Conservation (phyloP, 2,888 invertebrate genomes). For the Tenthredo distinguenda region DNA sequence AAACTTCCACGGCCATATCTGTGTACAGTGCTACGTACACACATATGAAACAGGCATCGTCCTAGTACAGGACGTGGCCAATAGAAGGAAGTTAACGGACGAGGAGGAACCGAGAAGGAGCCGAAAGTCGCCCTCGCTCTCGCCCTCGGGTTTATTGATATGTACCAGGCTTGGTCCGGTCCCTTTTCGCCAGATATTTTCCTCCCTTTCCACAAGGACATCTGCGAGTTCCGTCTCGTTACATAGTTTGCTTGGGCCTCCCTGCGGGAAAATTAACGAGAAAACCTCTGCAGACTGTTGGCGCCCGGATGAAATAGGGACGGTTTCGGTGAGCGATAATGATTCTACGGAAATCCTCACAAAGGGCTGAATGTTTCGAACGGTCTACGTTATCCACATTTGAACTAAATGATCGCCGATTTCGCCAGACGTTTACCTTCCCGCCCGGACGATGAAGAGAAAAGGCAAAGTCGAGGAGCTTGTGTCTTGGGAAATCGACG, state of each 20-base stretch:
- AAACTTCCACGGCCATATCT: background rate
- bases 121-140: background rate
- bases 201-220: background rate
- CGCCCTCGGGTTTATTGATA: slow-evolving; percentile 27
- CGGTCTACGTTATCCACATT: too few species aligned
- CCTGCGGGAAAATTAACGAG: slow-evolving; percentile 12
- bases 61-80: slow-evolving; percentile 1
- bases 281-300: background rate
- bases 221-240: slow-evolving; percentile 4
- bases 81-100: slow-evolving; percentile 15
- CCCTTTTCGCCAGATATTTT: background rate
- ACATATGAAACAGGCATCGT: background rate
- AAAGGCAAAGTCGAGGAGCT: too few species aligned
- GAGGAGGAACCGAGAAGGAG: background rate
- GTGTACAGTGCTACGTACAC: background rate
- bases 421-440: too few species aligned
- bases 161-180: slow-evolving; percentile 19
- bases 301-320: too few species aligned
- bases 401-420: too few species aligned
- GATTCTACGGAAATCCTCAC: too few species aligned
- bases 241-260: slow-evolving; percentile 1
- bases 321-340: too few species aligned
- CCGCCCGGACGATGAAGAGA: too few species aligned
- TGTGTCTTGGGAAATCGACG: too few species aligned
- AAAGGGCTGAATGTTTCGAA: too few species aligned